phyloP scores from a whole-genome alignment of 2,888 invertebrate species.

The Abrostola tripartita region DNA sequence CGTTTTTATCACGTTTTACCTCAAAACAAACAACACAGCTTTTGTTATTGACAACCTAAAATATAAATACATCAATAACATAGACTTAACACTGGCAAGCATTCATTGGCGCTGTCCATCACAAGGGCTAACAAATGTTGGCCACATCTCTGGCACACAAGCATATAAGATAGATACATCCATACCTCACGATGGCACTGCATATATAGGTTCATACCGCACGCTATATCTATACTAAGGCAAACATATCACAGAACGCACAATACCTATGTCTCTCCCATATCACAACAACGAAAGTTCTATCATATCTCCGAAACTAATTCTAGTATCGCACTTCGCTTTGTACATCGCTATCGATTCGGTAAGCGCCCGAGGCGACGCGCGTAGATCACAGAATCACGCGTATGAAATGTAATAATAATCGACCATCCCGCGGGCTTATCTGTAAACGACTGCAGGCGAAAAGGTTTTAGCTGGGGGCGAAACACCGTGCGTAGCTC shows the following conservation, averaged over 20 bases:
- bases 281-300: conserved; percentile 74
- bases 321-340: conserved; percentile 67
- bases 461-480: conserved; percentile 88
- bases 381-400: conserved; percentile 82
- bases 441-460: conserved; percentile 88
- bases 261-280: conserved; percentile 59
- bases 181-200: conserved; percentile 88
- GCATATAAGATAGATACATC: conserved; percentile 61
- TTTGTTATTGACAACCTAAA: conserved; percentile 9
- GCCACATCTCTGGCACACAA: conserved; percentile 28
- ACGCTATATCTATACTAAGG: conserved; percentile 82
- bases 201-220: conserved; percentile 86
- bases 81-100: conserved; percentile 10
- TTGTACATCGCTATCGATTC: conserved; percentile 82
- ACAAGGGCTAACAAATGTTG: conserved; percentile 19
- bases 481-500: conserved; percentile 84
- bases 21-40: not conserved
- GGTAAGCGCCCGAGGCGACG: conserved; percentile 76
- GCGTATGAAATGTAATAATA: conserved; percentile 85
- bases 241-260: conserved; percentile 86
- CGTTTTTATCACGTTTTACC: not conserved
- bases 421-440: conserved; percentile 88
- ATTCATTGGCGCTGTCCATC: conserved; percentile 37
- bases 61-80: conserved; percentile 9
- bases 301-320: conserved; percentile 59